Base-by-base conservation (phyloP, 1,140 invertebrate species). In the Mycetomoellerius zeteki region DNA sequence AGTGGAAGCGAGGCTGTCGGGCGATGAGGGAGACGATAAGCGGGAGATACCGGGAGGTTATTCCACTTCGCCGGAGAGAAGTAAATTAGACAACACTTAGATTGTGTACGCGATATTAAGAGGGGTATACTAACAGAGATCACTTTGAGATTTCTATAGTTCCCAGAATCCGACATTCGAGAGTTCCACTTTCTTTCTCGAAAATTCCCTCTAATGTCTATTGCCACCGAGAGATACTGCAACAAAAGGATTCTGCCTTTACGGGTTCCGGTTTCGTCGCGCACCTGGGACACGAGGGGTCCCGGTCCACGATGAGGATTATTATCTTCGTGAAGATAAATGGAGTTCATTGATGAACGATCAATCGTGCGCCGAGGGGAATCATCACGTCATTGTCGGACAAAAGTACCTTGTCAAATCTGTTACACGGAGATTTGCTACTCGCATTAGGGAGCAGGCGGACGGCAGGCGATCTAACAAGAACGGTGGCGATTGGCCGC, bases 401-500 rank as follows among this genome's bases (percentile, higher is more conserved):
- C 76, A 37, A 47, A 86, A 92, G 90, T 89, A 93, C 89, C 91
- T 91, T 94, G 93, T 94, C 94, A 92, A 94, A 94, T 94, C 93
- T 93, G 88, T 82, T 92, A 92, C 90, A 91, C 90, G 88, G 92
- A 90, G 92, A 94, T 94, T 94, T 92, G 92, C 93, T 90, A 93
- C 92, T 58, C 80, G 54, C 37, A 21, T 73, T 58, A 47, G 67
- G 69, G 47, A 50, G 21, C 19, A 4, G 24, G 7, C 33, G 60
- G 3, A n/a, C 30, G 21, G 37, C 12, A 7, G 65, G 19, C 30
- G 27, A 37, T 73, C 24, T 82, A 43, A 60, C 14, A 8, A 50
- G 67, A 72, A 56, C 16, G 2, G 5, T 64, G 12, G n/a, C 21
- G 27, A 58, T 24, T 52, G 10, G 21, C 8, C 24, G n/a, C 8